These are phyloP conservation scores for Epizoanthus ramosus DNA, from an alignment of 92 coral and sea anemone species.

Conservation along the genomic window DNA sequence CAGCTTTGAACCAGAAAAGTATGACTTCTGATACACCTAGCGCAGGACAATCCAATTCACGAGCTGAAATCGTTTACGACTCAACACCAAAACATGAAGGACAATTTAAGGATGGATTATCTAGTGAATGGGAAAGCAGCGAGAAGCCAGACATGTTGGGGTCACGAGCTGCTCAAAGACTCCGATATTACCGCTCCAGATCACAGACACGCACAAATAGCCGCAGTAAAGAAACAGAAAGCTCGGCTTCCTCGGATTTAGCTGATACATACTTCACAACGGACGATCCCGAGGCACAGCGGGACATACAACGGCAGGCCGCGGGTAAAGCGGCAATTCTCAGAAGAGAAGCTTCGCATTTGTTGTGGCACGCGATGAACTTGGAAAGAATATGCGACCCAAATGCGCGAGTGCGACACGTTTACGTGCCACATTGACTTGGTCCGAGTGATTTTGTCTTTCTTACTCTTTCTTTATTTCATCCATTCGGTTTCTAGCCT, in stretches of 20 bases:
- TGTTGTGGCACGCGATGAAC: conserved; percentile 86
- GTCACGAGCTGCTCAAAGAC: conserved; percentile 42
- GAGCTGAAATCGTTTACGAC: conserved; percentile 7
- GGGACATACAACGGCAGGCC: conserved; percentile 66
- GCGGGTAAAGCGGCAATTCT: conserved; percentile 89
- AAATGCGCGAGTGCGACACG: conserved; percentile 79
- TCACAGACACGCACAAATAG: conserved; percentile 3
- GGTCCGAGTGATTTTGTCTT: too few species aligned
- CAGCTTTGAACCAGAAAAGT: background rate
- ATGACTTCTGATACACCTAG: background rate
- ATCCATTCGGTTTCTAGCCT: too few species aligned
- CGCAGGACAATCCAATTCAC: background rate
- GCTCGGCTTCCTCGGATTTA: conserved; percentile 46
- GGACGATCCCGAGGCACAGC: conserved; percentile 57
- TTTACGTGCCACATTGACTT: conserved; percentile 61
- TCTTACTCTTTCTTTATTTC: too few species aligned
- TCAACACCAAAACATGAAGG: background rate
- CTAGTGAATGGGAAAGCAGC: background rate
- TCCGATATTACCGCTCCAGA: conserved; percentile 48
- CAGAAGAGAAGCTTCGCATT: conserved; percentile 86
- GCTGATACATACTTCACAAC: conserved; percentile 61
- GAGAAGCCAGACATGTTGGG: background rate
- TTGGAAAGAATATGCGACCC: conserved; percentile 90
- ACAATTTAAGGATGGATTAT: background rate
- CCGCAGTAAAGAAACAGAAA: conserved; percentile 30